Conservation (phyloP, 2,888 invertebrate genomes). For the Andrena fulva region DNA sequence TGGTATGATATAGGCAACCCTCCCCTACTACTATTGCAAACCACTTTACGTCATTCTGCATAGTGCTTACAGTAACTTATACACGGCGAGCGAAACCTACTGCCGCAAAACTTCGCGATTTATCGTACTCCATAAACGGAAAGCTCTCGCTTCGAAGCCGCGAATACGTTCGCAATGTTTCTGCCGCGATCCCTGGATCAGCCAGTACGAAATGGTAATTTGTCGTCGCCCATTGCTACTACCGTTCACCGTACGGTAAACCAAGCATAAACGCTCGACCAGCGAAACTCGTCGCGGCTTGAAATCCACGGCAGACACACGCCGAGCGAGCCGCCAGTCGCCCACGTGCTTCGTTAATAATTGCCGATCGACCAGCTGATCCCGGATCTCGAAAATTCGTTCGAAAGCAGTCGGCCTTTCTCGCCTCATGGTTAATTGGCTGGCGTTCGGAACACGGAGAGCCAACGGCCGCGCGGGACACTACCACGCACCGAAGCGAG, state of each 20-base stretch:
- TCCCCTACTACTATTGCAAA: too few species aligned
- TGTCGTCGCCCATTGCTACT: not conserved
- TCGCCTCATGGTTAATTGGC: conserved; percentile 39
- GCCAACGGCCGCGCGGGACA: not conserved
- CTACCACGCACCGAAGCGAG: not conserved
- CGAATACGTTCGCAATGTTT: not conserved
- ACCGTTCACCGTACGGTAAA: conserved; percentile 29
- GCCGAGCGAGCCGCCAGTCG: conserved; percentile 41
- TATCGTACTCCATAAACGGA: too few species aligned
- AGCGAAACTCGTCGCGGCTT: conserved; percentile 36
- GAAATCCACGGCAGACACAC: conserved; percentile 49
- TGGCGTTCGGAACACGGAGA: not conserved
- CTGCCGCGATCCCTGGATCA: not conserved
- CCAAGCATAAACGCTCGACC: conserved; percentile 22
- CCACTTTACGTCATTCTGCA: too few species aligned
- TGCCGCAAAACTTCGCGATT: too few species aligned
- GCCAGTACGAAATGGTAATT: not conserved
- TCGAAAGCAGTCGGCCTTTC: conserved; percentile 50
- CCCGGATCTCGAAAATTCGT: conserved; percentile 66
- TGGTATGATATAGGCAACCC: too few species aligned
- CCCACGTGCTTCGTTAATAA: conserved; percentile 61
- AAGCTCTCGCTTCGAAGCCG: not conserved
- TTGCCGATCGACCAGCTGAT: conserved; percentile 55
- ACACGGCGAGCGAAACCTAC: too few species aligned
- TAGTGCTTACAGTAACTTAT: too few species aligned